These are phyloP conservation scores for Echinops telfairi DNA, from an alignment of 2,113 vertebrate genomes.

Conservation along the genomic window DNA sequence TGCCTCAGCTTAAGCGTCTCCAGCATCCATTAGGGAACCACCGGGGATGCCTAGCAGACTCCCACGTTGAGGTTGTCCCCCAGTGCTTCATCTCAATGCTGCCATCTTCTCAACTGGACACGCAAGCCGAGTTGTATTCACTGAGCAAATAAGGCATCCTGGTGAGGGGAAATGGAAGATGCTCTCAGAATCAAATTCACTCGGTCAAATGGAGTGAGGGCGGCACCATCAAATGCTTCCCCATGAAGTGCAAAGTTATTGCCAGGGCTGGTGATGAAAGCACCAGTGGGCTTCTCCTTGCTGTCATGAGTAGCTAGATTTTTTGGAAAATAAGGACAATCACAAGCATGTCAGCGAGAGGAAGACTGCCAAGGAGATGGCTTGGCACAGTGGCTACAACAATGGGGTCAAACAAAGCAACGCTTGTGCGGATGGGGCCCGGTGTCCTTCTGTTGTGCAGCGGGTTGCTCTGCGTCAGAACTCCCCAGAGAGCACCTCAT, in stretches of 20 bases:
- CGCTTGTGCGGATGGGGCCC: too few relatives aligned
- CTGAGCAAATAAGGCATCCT: background rate
- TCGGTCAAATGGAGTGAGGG: background rate
- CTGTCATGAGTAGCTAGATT: background rate
- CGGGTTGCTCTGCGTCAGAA: too few relatives aligned
- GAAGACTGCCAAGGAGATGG: too few relatives aligned
- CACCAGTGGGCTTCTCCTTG: background rate
- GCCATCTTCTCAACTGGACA: background rate
- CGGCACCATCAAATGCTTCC: background rate
- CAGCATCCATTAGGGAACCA: background rate
- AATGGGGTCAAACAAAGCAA: too few relatives aligned
- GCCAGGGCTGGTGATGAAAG: background rate
- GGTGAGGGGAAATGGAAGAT: background rate
- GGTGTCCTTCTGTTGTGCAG: too few relatives aligned
- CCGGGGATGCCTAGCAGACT: background rate
- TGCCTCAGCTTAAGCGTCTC: background rate
- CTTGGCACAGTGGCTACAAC: too few relatives aligned
- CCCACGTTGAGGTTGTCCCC: background rate
- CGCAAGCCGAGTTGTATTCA: background rate
- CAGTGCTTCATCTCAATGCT: background rate
- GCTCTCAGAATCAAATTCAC: background rate
- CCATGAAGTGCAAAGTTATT: background rate
- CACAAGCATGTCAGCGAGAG: background rate
- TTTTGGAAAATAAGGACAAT: background rate
- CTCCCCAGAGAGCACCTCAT: too few relatives aligned